Percentiles rank a stretch among this genome's conserved stretches.
Evolutionary conservation across 2,113 vertebrate genomes (phyloP).

Genomic region (Engraulis encrasicolus): DNA sequence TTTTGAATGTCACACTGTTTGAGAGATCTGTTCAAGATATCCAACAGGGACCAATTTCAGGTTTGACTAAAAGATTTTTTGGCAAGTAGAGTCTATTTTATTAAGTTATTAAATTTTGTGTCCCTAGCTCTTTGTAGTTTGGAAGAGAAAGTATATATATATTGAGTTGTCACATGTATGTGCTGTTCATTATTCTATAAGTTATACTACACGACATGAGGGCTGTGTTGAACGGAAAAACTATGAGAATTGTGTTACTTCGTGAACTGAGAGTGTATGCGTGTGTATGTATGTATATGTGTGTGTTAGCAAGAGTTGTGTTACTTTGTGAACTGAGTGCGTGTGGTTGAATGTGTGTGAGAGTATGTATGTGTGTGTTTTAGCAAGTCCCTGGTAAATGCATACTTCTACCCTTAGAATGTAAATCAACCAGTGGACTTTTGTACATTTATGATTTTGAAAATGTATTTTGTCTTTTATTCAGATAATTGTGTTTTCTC

Average conservation of each 20-base stretch:
- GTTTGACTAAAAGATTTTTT: slow-evolving; percentile 72
- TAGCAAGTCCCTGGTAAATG: slow-evolving; percentile 42
- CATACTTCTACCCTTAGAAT: slow-evolving; percentile 57
- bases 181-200: slow-evolving; percentile 63
- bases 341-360: slow-evolving; percentile 22
- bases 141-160: slow-evolving; percentile 46
- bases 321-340: slow-evolving; percentile 16
- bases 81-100: slow-evolving; percentile 78
- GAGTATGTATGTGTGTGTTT: slow-evolving; percentile 39
- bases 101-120: slow-evolving; percentile 74
- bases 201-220: slow-evolving; percentile 54
- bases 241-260: not conserved
- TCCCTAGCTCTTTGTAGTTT: slow-evolving; percentile 60
- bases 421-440: slow-evolving; percentile 59
- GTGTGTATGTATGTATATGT: slow-evolving; percentile 37
- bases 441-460: slow-evolving; percentile 58
- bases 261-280: slow-evolving; percentile 13
- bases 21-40: slow-evolving; percentile 53
- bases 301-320: slow-evolving; percentile 17
- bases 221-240: slow-evolving; percentile 6
- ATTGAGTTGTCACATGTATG: slow-evolving; percentile 54
- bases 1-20: slow-evolving; percentile 20
- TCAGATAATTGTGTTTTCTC: slow-evolving; percentile 60
- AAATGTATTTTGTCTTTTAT: slow-evolving; percentile 52
- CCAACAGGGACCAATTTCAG: slow-evolving; percentile 74